phyloP scores from a whole-genome alignment of 2,888 invertebrate species.

The Caenorhabditis zanzibari region DNA sequence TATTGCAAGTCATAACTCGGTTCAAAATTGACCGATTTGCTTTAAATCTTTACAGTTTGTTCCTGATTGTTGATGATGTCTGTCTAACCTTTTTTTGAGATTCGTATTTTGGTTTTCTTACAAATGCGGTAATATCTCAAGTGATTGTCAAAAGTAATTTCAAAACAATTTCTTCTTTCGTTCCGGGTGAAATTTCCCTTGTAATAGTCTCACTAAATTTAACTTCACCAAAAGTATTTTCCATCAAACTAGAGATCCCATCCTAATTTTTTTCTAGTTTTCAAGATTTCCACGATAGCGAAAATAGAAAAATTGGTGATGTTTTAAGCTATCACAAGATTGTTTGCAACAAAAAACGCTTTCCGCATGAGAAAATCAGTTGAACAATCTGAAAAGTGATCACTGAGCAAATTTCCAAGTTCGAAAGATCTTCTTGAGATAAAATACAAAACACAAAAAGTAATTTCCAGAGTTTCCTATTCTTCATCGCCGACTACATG shows the following conservation, averaged over 20 bases:
- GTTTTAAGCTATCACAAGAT: constrained; percentile 44
- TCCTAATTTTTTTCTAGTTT: constrained; percentile 7
- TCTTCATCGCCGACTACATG: constrained; percentile 60
- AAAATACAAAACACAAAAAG: not conserved
- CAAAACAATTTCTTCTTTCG: no score
- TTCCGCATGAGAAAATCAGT: constrained; percentile 30
- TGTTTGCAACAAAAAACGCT: constrained; percentile 5
- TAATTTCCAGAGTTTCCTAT: constrained; percentile 54
- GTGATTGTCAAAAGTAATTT: no score
- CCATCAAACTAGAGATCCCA: not conserved
- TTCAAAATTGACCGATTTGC: no score
- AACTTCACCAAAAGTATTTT: not conserved
- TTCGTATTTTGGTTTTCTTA: no score
- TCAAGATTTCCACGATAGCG: not conserved
- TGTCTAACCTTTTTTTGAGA: no score
- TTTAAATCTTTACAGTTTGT: no score
- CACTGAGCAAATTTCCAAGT: constrained; percentile 7
- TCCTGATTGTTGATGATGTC: no score
- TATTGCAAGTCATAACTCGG: no score
- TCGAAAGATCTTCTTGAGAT: not conserved
- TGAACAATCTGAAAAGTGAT: constrained; percentile 17
- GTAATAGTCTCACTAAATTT: no score
- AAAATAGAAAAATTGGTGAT: constrained; percentile 34
- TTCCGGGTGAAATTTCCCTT: no score
- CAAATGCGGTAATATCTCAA: no score